These are phyloP conservation scores for Emys orbicularis DNA, from an alignment of 2,797 vertebrate species.

Conservation along the genomic window DNA sequence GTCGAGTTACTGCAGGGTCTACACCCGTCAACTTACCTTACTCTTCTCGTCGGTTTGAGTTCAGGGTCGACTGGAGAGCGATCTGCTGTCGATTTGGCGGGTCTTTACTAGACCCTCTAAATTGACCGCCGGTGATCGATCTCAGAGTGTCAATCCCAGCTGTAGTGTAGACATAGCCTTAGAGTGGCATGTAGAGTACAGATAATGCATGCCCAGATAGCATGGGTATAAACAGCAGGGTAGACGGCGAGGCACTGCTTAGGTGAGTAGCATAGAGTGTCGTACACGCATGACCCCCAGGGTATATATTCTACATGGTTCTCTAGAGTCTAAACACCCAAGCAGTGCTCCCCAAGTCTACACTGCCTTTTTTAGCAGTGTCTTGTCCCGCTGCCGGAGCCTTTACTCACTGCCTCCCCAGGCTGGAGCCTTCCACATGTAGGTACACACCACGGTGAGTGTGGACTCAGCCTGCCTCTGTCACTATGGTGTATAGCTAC, in stretches of 20 bases:
- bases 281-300: background rate
- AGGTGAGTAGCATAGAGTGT: background rate
- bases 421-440: background rate
- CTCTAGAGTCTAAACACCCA: background rate
- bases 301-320: background rate
- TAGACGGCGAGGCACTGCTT: background rate
- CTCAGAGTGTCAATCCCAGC: too few relatives aligned
- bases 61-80: too few relatives aligned
- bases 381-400: background rate
- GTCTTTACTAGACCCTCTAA: too few relatives aligned
- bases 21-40: too few relatives aligned
- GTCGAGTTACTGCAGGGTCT: too few relatives aligned
- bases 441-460: background rate
- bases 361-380: background rate
- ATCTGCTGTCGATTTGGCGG: too few relatives aligned
- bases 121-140: too few relatives aligned
- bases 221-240: background rate
- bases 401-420: background rate
- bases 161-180: background rate
- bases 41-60: too few relatives aligned
- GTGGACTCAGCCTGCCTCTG: background rate
- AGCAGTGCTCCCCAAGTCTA: background rate
- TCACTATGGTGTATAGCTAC: background rate
- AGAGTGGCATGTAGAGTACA: background rate
- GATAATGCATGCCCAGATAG: background rate